Percentiles rank a stretch among this genome's conserved stretches.
phyloP scores from a whole-genome alignment of 2,113 vertebrate genomes.

The Ceratotherium simum region DNA sequence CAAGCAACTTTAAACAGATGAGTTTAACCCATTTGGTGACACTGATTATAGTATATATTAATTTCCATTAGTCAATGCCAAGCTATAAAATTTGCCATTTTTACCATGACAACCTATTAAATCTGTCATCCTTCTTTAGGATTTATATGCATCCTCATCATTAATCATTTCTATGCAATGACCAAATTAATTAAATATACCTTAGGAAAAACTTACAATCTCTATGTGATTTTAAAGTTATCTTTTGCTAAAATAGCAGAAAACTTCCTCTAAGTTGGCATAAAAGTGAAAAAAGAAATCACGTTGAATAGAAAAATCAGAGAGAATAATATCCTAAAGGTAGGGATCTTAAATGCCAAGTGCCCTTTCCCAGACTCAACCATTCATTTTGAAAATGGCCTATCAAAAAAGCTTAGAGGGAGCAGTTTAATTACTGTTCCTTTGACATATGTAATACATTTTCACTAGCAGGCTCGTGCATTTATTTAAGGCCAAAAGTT shows the following conservation, averaged over 20 bases:
- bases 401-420: conserved; percentile 84
- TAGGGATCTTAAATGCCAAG: conserved; percentile 82
- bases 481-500: conserved; percentile 86
- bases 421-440: conserved; percentile 87
- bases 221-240: not conserved
- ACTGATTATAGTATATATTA: not conserved
- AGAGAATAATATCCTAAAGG: conserved; percentile 85
- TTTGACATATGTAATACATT: conserved; percentile 86
- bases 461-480: conserved; percentile 79
- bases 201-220: conserved; percentile 46
- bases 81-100: conserved; percentile 73
- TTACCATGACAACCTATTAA: conserved; percentile 22
- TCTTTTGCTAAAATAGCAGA: conserved; percentile 70
- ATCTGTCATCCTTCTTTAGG: conserved; percentile 17
- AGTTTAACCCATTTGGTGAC: conserved; percentile 66
- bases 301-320: conserved; percentile 76
- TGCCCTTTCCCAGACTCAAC: conserved; percentile 80
- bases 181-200: conserved; percentile 47
- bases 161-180: conserved; percentile 62
- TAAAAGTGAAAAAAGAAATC: conserved; percentile 63
- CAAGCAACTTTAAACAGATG: conserved; percentile 18
- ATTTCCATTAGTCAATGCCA: conserved; percentile 56
- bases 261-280: conserved; percentile 55
- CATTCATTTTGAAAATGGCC: conserved; percentile 87
- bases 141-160: not conserved